A percentile compares a stretch with the other conserved stretches of the same genome.
Conservation (phyloP, 2,888 invertebrate species). For the Poecilobothrus nobilitatus region DNA sequence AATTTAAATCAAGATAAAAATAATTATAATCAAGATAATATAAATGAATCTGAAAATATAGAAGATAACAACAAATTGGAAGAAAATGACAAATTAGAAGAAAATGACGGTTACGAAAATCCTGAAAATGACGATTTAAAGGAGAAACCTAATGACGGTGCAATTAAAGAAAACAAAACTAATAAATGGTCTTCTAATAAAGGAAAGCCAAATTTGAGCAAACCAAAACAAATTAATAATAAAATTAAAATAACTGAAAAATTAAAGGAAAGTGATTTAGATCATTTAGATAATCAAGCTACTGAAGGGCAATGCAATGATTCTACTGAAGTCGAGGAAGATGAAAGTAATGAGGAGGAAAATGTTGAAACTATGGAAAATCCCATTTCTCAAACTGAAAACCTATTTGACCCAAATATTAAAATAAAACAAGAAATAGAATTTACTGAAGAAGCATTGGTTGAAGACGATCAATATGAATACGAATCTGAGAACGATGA, state of each 20-base stretch:
- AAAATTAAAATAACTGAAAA: background rate
- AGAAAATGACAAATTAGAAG: background rate
- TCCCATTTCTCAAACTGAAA: background rate
- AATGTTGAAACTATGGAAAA: background rate
- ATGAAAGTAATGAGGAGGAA: background rate
- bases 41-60: slow-evolving; percentile 14
- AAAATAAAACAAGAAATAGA: slow-evolving; percentile 10
- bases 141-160: background rate
- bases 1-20: slow-evolving; percentile 22
- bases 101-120: slow-evolving; percentile 18
- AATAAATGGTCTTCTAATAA: slow-evolving; percentile 6
- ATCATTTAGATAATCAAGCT: background rate
- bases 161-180: background rate
- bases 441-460: slow-evolving; percentile 1
- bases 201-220: background rate
- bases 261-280: background rate
- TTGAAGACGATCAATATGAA: slow-evolving; percentile 10
- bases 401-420: background rate
- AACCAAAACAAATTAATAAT: slow-evolving; percentile 1
- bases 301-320: background rate
- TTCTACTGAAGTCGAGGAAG: background rate
- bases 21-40: slow-evolving; percentile 18
- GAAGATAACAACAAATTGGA: slow-evolving; percentile 16
- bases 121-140: background rate
- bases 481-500: slow-evolving; percentile 13